phyloP scores from a whole-genome alignment of 2,113 vertebrate species.

The Python bivittatus region DNA sequence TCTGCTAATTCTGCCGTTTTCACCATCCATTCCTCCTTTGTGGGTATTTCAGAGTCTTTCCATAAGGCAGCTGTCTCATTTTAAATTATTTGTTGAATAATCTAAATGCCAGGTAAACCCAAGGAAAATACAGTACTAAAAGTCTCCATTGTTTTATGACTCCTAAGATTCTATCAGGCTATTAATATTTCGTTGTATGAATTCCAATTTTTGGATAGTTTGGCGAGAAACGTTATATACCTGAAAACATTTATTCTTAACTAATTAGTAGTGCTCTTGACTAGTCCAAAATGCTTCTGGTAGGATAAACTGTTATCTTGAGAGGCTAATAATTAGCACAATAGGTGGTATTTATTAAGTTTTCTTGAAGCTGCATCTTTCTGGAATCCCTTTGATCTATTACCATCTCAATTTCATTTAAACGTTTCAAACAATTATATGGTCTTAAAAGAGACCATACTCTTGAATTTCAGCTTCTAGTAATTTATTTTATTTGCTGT shows the following conservation, averaged over 20 bases:
- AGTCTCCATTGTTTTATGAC: not conserved
- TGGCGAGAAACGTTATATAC: not conserved
- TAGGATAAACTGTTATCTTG: not conserved
- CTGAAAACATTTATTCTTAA: too few relatives aligned
- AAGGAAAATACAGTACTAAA: not conserved
- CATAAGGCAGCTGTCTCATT: too few relatives aligned
- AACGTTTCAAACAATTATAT: not conserved
- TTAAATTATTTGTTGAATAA: too few relatives aligned
- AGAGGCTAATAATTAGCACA: not conserved
- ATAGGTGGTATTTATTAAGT: not conserved
- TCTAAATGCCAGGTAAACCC: not conserved
- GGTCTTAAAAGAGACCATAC: not conserved
- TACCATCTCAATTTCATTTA: not conserved
- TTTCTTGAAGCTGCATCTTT: not conserved
- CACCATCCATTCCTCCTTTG: too few relatives aligned
- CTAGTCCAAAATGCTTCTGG: not conserved
- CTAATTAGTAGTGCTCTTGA: not conserved
- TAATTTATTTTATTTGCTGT: too few relatives aligned
- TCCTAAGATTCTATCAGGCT: not conserved
- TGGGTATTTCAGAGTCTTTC: too few relatives aligned
- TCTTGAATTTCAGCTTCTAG: not conserved
- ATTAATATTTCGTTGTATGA: not conserved
- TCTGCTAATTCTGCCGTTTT: too few relatives aligned
- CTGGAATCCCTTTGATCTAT: not conserved
- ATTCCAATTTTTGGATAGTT: not conserved